Evolutionary conservation across 2,888 invertebrate genomes (phyloP), one percentile per base, ranked within the genome.

Genomic region (Cataglyphis cursor): DNA sequence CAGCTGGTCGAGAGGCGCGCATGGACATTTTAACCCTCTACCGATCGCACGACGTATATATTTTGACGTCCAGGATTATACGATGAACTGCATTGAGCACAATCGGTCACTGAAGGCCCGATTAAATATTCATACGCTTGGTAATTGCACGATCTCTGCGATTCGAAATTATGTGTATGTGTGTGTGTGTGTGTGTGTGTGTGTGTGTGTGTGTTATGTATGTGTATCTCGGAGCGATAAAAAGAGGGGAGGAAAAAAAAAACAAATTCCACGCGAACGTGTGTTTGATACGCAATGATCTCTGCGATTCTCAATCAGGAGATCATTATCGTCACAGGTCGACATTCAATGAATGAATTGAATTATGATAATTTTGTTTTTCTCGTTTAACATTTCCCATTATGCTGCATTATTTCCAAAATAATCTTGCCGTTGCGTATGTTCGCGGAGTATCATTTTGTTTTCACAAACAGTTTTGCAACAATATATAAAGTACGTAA

Each of bases 81-180:
- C 35, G 44, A 44, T 61, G 72, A 78, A 24, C 72, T 80, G 72
- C 72, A 80, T 72, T 35, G 44, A 72, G 59, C 44, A 80, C 72
- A 61, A 80, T 61, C 78, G 72, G 24, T 72, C 59, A 66, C 24
- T 51, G 41, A 66, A 76, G 57, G 59, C 44, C 1, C 59, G 72
- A 80, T 80, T 80, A 72, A 80, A 80, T 80, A 80, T 80, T 80
- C 78, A 80, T 80, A 80, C 59, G 72, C 44, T 24, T 48, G 59
- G 59, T 80, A 80, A 80, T 80, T 80, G 78, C 44, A 48, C 72
- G 59, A 61, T 70, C 78, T 38, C 72, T 48, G 59, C 48, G 78
- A 80, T 80, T 80, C 59, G 72, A 59, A 80, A 80, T 78, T 59
- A 51, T n/a, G n/a, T n/a, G n/a, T n/a, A n/a, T n/a, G n/a, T n/a